Evolutionary conservation across 2,113 vertebrate species (phyloP).

Genomic region (Kryptolebias marmoratus): DNA sequence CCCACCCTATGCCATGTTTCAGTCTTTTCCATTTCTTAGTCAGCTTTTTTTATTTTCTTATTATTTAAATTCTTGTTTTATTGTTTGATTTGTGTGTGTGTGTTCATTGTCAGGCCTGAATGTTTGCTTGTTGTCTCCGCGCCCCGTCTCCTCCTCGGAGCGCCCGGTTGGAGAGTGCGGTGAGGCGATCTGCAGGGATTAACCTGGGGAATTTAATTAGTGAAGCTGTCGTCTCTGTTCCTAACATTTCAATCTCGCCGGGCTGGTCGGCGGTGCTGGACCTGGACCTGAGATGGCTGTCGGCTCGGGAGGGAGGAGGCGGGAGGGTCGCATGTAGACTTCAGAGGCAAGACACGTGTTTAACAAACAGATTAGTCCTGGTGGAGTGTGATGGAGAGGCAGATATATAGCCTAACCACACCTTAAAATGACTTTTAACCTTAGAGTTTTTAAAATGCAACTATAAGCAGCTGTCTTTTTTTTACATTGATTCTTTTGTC

Average conservation of each 20-base stretch:
- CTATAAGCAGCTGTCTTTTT: neutral
- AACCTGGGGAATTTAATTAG: slow-evolving; percentile 97
- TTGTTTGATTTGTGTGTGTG: slow-evolving; percentile 8
- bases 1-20: neutral
- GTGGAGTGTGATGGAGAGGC: slow-evolving; percentile 18
- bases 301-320: slow-evolving; percentile 33
- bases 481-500: neutral
- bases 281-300: slow-evolving; percentile 67
- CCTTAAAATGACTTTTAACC: no score
- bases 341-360: slow-evolving; percentile 60
- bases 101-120: slow-evolving; percentile 39
- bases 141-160: slow-evolving; percentile 51
- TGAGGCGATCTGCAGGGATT: slow-evolving; percentile 87
- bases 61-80: neutral
- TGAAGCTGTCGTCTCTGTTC: slow-evolving; percentile 88
- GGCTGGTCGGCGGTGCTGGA: slow-evolving; percentile 49
- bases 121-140: slow-evolving; percentile 69
- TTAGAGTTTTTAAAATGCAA: no score
- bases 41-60: neutral
- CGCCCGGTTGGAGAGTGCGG: slow-evolving; percentile 73
- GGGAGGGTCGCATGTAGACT: slow-evolving; percentile 7
- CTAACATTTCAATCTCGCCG: slow-evolving; percentile 90
- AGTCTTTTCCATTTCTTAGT: neutral
- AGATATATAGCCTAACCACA: neutral
- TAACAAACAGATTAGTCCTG: slow-evolving; percentile 74